phyloP scores from a whole-genome alignment of 2,797 vertebrate species.

The Cetoscarus ocellatus region DNA sequence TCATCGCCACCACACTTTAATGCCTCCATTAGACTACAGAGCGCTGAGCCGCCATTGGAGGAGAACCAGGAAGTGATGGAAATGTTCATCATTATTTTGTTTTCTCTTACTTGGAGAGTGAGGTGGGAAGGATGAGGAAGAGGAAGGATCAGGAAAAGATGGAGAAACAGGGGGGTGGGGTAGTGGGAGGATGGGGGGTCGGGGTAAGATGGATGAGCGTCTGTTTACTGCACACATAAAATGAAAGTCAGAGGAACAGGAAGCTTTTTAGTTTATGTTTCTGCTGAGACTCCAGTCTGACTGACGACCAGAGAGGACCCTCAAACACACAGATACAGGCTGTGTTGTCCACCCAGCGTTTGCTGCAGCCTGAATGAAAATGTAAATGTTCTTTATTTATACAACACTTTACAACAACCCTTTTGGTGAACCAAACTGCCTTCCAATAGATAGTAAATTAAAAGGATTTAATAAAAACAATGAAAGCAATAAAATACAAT shows the following conservation, averaged over 20 bases:
- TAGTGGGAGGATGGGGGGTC: too few species aligned
- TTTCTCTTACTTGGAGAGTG: background rate
- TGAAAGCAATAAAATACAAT: too few species aligned
- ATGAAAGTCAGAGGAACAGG: background rate
- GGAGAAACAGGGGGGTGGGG: background rate
- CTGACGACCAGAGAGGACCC: constrained; percentile 1
- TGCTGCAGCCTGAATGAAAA: too few species aligned
- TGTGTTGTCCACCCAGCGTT: too few species aligned
- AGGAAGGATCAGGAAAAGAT: background rate
- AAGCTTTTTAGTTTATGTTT: background rate
- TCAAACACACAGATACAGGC: background rate
- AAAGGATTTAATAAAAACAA: too few species aligned
- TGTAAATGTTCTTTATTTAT: too few species aligned
- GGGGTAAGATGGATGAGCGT: background rate
- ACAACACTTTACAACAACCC: too few species aligned
- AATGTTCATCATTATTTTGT: background rate
- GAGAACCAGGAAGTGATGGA: constrained; percentile 34
- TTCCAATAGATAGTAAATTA: too few species aligned
- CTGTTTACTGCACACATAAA: background rate
- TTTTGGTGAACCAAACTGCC: too few species aligned
- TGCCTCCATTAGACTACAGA: constrained; percentile 49
- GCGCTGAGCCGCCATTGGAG: constrained; percentile 38
- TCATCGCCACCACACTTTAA: constrained; percentile 38
- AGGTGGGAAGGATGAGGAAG: background rate
- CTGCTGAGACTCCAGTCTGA: constrained; percentile 8